Conservation (phyloP, 1,140 invertebrate species). For the Portunus trituberculatus region DNA sequence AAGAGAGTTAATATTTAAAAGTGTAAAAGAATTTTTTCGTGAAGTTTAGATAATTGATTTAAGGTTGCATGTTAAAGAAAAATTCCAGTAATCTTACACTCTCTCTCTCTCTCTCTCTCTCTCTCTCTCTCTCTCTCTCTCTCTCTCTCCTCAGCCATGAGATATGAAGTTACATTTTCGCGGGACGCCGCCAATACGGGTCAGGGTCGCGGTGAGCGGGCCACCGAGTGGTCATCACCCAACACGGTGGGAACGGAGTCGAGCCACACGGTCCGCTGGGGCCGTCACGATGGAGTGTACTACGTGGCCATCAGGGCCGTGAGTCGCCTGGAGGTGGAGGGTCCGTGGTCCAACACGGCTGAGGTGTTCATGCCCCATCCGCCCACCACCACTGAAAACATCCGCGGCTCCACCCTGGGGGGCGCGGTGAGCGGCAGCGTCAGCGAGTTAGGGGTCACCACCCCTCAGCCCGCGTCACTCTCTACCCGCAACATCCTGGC, state of each 20-base stretch:
- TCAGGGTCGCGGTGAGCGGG: constrained; percentile 66
- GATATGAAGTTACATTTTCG: constrained; percentile 75
- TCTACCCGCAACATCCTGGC: constrained; percentile 76
- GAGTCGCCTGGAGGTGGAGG: constrained; percentile 79
- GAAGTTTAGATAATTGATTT: too few relatives aligned
- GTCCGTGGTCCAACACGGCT: constrained; percentile 84
- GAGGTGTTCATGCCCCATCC: constrained; percentile 81
- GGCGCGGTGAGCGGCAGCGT: constrained; percentile 67
- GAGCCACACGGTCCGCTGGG: constrained; percentile 61
- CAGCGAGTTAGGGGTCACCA: constrained; percentile 70
- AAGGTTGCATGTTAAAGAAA: too few relatives aligned
- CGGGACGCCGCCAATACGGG: constrained; percentile 56
- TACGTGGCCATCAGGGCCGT: constrained; percentile 83
- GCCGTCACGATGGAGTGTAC: constrained; percentile 75
- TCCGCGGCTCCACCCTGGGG: constrained; percentile 74
- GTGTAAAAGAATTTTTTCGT: too few relatives aligned
- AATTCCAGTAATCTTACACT: too few relatives aligned
- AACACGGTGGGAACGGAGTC: constrained; percentile 37
- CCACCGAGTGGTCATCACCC: constrained; percentile 61
- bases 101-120: background rate
- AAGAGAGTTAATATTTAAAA: too few relatives aligned
- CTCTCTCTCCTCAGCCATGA: constrained; percentile 49
- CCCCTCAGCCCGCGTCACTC: constrained; percentile 62
- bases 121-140: background rate
- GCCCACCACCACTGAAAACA: constrained; percentile 77